Evolutionary conservation across 2,888 invertebrate species (phyloP).

Genomic region (Podotricha telesiphe): DNA sequence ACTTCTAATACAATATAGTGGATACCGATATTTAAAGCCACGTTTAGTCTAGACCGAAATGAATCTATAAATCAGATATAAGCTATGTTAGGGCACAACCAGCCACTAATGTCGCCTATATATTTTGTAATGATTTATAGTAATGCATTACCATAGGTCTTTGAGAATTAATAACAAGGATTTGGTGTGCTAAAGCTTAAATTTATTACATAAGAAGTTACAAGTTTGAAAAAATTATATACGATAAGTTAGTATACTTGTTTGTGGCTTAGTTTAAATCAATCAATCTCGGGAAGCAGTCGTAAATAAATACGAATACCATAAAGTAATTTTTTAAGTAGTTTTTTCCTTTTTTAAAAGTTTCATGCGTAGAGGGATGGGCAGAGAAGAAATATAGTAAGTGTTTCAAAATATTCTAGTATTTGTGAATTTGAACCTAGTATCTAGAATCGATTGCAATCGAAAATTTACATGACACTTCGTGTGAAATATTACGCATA

Average conservation of each 20-base stretch:
- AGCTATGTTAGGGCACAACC: constrained; percentile 7
- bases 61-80: constrained; percentile 20
- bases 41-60: constrained; percentile 5
- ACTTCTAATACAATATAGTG: neutral
- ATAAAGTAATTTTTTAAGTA: too few species aligned
- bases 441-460: neutral
- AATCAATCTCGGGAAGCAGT: too few species aligned
- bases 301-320: too few species aligned
- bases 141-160: neutral
- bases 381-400: too few species aligned
- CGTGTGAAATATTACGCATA: neutral
- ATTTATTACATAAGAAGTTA: neutral
- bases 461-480: neutral
- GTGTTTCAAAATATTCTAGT: too few species aligned
- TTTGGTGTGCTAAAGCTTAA: neutral
- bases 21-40: neutral
- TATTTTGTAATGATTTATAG: constrained; percentile 2
- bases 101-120: constrained; percentile 11
- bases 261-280: too few species aligned
- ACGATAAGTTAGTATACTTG: too few species aligned
- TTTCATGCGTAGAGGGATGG: too few species aligned
- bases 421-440: too few species aligned
- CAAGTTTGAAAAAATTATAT: too few species aligned
- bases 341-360: too few species aligned
- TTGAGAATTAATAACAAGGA: constrained; percentile 7